Base-by-base conservation (phyloP, 2,113 vertebrate genomes). In the Eonycteris spelaea region DNA sequence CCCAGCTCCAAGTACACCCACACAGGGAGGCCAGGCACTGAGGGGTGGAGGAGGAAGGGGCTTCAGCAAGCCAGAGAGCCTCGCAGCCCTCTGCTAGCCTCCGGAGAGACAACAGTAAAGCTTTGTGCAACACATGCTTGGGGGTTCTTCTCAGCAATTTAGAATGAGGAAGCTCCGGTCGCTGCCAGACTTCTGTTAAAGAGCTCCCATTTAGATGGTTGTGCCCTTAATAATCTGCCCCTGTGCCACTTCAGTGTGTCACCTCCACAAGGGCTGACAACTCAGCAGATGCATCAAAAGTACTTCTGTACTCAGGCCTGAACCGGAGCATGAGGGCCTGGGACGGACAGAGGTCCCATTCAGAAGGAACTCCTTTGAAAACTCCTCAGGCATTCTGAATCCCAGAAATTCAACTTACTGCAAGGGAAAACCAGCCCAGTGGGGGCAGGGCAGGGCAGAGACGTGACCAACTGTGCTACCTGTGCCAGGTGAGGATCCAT, bases 241-340 rank as follows among this genome's bases (percentile, higher is more conserved):
- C 94, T 94, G 94, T 78, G 63, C 96, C 96, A 88, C 96, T 96
- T 86, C 61, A 86, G 92, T 24, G 38, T 82, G 90, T 94, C 21
- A 96, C 97, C 96, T 97, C 97, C 82, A 96, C 73, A 71, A 95
- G 93, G 87, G 92, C 97, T 96, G 86, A 95, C 95, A 89, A 86
- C 93, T 84, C 95, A 97, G 97, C 93, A 96, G 97, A 95, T 63
- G 86, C 53, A 97, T 97, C 97, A 97, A 98, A 97, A 97, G 96
- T 95, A 92, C 95, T 96, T 98, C 97, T 97, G 95, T 97, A 63
- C 95, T 97, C 97, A 43, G 86, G 35, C 86, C n/a, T 94, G 88
- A 96, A 96, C 68, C 78, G 74, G 22, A 53, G 65, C 10, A 45
- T 19, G 75, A 96, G 91, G 93, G 95, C 86, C 82, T 21, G 7